Conservation (phyloP, 2,113 vertebrate genomes). For the Porphyrio hochstetteri region DNA sequence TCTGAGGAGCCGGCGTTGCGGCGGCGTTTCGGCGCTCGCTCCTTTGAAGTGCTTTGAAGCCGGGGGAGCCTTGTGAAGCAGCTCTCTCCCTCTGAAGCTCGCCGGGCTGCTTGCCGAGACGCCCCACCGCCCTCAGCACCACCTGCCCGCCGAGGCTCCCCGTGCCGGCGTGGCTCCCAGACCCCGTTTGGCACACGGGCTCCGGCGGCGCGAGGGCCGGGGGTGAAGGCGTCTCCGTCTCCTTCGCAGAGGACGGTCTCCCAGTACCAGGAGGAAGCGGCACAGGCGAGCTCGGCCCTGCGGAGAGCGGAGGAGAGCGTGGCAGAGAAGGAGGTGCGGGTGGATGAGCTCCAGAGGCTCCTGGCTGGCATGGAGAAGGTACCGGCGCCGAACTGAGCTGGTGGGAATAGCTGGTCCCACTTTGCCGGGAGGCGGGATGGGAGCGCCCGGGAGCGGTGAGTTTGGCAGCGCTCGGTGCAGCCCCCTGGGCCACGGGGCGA, state of each 20-base stretch:
- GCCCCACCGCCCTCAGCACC: neutral
- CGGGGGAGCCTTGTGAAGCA: neutral
- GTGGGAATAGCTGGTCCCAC: neutral
- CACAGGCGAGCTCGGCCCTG: conserved; percentile 72
- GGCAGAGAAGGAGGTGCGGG: conserved; percentile 75
- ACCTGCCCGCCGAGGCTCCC: neutral
- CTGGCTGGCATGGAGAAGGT: conserved; percentile 85
- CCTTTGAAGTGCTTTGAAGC: conserved; percentile 17
- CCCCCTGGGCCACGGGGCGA: neutral
- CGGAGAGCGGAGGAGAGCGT: conserved; percentile 67
- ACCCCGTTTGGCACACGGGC: rapidly evolving
- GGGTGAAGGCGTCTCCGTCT: neutral
- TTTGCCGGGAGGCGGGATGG: neutral
- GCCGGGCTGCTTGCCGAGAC: neutral
- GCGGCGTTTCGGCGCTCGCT: neutral
- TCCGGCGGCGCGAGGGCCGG: rapidly evolving
- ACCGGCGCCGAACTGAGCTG: neutral
- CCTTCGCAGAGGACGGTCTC: conserved; percentile 74
- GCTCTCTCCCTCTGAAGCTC: neutral
- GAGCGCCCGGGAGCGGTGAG: neutral
- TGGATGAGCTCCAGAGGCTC: conserved; percentile 84
- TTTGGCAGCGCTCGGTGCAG: neutral
- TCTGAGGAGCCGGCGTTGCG: neutral
- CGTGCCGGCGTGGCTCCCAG: rapidly evolving
- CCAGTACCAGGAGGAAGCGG: conserved; percentile 77